Evolutionary conservation across 2,888 invertebrate genomes (phyloP), one percentile per base, ranked within the genome.

Genomic region (Onthophagus sagittarius): DNA sequence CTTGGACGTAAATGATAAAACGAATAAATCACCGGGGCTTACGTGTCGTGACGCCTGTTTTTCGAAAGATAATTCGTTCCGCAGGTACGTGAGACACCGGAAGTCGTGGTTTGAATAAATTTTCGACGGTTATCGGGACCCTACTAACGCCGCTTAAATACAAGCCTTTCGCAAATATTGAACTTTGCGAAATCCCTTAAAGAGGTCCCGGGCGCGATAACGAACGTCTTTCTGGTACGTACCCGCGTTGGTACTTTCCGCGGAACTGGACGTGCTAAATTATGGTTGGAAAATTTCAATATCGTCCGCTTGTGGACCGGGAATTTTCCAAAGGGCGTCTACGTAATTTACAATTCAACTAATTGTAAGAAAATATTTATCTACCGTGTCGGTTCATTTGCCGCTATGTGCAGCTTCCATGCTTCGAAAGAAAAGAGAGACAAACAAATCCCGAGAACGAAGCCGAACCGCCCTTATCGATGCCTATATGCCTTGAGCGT

Each of bases 151-250:
- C 63, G 71, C 72, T 72, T 74, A 73, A 74, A 71, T 70, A 74
- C 72, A 74, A 74, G 74, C 74, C 74, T 67, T 71, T 39, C 63
- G 74, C 74, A 74, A 74, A 74, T 74, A 74, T 74, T 74, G 71
- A 74, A 74, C 72, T 74, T 72, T 72, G 72, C 62, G 70, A 72
- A 72, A 74, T 74, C 74, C 72, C 64, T 72, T 74, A 74, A 74
- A 53, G 74, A 70, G 70, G 74, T 62, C 53, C 71, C 14, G 69
- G 69, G 13, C 64, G 72, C 74, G 74, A 74, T 72, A 74, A 71
- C 72, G 69, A 72, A 70, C 71, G 74, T 33, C 63, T 32, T 65
- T 72, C 15, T 13, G 31, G 31, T 23, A 23, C 31, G 31, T 23
- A 23, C 31, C 6, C n/a, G n/a, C 64, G 23, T 23, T 15, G n/a